Evolutionary conservation across 2,888 invertebrate species (phyloP).

Genomic region (Lamellibrachia columna): DNA sequence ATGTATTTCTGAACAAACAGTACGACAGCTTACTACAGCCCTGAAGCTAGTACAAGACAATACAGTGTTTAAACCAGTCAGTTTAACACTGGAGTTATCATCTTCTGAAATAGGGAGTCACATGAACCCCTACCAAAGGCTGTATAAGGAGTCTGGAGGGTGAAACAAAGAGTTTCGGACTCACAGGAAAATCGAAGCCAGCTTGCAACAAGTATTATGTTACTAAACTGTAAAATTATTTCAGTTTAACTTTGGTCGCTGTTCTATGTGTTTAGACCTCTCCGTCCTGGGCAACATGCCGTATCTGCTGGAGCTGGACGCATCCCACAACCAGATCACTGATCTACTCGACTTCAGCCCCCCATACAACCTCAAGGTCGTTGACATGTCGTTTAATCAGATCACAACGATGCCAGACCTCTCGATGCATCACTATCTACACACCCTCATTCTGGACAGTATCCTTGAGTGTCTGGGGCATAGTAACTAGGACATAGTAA

Average conservation of each 20-base stretch:
- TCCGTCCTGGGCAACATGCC: constrained; percentile 56
- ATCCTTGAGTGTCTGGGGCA: constrained; percentile 46
- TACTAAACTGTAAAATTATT: not conserved
- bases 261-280: constrained; percentile 51
- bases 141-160: too few species aligned
- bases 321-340: constrained; percentile 61
- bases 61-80: too few species aligned
- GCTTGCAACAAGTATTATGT: not conserved
- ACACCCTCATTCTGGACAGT: constrained; percentile 59
- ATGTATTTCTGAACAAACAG: too few species aligned
- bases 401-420: constrained; percentile 60
- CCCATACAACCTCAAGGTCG: constrained; percentile 59
- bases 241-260: not conserved
- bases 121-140: too few species aligned
- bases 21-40: too few species aligned
- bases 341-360: constrained; percentile 60
- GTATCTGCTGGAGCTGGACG: constrained; percentile 59
- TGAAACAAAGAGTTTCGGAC: too few species aligned
- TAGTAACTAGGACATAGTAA: too few species aligned
- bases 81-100: too few species aligned
- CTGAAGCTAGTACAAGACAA: too few species aligned
- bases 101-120: too few species aligned
- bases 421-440: constrained; percentile 57
- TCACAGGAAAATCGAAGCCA: too few species aligned
- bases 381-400: constrained; percentile 61